Conservation (phyloP, 2,113 vertebrate species). For the Oxygymnocypris stewartii region DNA sequence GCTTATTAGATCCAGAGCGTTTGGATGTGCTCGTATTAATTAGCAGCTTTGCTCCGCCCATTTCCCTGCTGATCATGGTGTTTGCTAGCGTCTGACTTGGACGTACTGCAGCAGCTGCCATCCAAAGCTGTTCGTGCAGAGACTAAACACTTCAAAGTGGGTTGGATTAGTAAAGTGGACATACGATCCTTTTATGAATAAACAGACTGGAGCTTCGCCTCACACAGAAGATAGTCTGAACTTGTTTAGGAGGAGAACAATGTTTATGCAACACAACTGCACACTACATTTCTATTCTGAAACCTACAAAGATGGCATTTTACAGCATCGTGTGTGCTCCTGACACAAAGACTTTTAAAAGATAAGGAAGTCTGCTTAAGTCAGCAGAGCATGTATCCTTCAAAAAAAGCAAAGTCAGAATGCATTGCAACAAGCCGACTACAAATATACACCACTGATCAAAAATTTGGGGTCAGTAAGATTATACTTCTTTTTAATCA, state of each 20-base stretch:
- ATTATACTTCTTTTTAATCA: not conserved
- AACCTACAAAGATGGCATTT: not conserved
- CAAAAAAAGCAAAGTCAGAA: not conserved
- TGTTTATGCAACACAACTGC: not conserved
- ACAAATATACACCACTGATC: not conserved
- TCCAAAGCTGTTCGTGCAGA: slow-evolving; percentile 42
- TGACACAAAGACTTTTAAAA: not conserved
- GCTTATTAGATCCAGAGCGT: not conserved
- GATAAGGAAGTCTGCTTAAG: not conserved
- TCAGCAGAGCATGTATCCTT: not conserved
- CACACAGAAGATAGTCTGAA: not conserved
- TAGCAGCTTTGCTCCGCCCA: slow-evolving; percentile 32
- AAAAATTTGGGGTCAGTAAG: not conserved
- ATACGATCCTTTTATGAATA: not conserved
- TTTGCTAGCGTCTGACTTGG: slow-evolving; percentile 18
- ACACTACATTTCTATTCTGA: not conserved
- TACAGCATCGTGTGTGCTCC: not conserved
- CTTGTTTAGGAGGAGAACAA: not conserved
- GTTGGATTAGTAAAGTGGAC: not conserved
- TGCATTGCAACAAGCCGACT: not conserved
- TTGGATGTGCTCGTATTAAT: slow-evolving; percentile 13
- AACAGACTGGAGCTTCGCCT: slow-evolving; percentile 11
- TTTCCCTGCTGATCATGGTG: slow-evolving; percentile 39
- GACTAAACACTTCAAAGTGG: slow-evolving; percentile 10
- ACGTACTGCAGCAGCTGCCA: slow-evolving; percentile 53